Base-by-base conservation (phyloP, 1,140 invertebrate genomes). In the Zaprionus taronus region DNA sequence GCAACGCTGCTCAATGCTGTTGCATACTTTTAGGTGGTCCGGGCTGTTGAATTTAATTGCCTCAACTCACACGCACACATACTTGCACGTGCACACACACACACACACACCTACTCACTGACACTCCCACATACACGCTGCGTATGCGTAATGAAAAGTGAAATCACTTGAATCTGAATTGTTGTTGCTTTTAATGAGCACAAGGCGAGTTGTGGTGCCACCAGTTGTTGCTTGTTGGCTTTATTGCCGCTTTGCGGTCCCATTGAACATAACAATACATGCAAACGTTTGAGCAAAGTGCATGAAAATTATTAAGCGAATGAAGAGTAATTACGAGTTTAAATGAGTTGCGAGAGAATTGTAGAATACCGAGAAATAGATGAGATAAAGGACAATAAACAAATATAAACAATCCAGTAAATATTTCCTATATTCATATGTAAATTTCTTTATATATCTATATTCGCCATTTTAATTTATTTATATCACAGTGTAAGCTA, bases 11-110 rank as follows among this genome's bases (percentile, higher is more conserved):
- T 36, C n/a, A 28, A 14, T 14, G 17, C 31, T 73, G 56, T 53
- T 53, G 71, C 63, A 64, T 63, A 75, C 58, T 75, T 70, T 31
- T 17, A 2, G 28, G 24, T n/a, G 36, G 12, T 28, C 41, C n/a
- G 41, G n/a, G n/a, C 41, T 75, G 67, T 44, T 71, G 70, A 70
- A 71, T 75, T 75, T 71, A 71, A 75, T 75, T 75, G 47, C 47
- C 20, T 14, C 20, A 24, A 51, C 47, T 11, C 47, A 22, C 9
- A n/a, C n/a, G 9, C 1, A 12, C 17, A 49, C 44, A 20, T 20
- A 38, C 15, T 28, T 4, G 26, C 6, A 31, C 28, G 28, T 31
- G 41, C 41, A 22, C 17, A 5, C 47, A 20, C 20, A 20, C 20
- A 20, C 20, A 20, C 20, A 22, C 17, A 22, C 20, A 4, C 28